Evolutionary conservation across 2,888 invertebrate genomes (phyloP).

Genomic region (Perithous albicinctus): DNA sequence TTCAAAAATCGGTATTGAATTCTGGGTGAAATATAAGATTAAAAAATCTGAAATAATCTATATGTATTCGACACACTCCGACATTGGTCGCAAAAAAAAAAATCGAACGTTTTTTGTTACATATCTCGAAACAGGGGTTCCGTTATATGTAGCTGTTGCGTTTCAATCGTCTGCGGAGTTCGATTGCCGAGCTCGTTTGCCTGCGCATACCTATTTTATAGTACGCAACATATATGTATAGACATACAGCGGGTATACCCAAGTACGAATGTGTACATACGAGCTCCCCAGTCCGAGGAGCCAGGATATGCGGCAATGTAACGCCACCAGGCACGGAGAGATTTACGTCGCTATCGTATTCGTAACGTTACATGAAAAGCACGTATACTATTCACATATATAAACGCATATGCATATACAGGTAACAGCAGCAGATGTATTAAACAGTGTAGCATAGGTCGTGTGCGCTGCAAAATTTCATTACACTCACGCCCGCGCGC

Average conservation of each 20-base stretch:
- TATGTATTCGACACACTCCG: no score
- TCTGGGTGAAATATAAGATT: no score
- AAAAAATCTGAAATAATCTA: no score
- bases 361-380: slow-evolving; percentile 32
- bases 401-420: not conserved
- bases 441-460: slow-evolving; percentile 50
- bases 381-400: not conserved
- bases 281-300: slow-evolving; percentile 16
- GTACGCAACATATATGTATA: slow-evolving; percentile 23
- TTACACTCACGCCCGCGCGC: slow-evolving; percentile 36
- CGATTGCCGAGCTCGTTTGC: slow-evolving; percentile 31
- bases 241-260: slow-evolving; percentile 1
- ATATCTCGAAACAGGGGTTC: slow-evolving; percentile 15
- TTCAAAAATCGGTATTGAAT: no score
- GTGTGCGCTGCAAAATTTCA: slow-evolving; percentile 52
- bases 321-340: slow-evolving; percentile 76
- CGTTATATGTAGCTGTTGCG: slow-evolving; percentile 13
- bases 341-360: slow-evolving; percentile 72
- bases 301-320: slow-evolving; percentile 68
- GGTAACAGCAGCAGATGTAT: slow-evolving; percentile 24
- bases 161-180: slow-evolving; percentile 1
- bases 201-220: slow-evolving; percentile 24
- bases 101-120: slow-evolving; percentile 6
- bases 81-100: no score
- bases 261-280: slow-evolving; percentile 51